These are phyloP conservation scores for Rhagophthalmus giganteus DNA, from an alignment of 2,888 invertebrate species.

Conservation along the genomic window DNA sequence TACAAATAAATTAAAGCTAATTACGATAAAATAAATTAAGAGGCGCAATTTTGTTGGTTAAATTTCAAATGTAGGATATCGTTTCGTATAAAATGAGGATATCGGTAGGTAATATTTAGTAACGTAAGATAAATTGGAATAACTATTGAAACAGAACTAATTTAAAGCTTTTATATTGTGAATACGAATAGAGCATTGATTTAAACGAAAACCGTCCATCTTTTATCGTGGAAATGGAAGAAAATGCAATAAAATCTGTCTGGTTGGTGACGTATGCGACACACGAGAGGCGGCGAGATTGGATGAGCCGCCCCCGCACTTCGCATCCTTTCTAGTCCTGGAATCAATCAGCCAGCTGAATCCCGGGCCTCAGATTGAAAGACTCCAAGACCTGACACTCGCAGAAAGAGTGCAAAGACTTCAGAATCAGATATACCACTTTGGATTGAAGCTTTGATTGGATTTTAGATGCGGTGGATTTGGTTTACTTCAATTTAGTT, in stretches of 20 bases:
- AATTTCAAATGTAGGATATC: too few relatives aligned
- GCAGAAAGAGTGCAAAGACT: slow-evolving; percentile 42
- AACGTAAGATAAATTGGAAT: slow-evolving; percentile 11
- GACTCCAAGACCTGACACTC: slow-evolving; percentile 41
- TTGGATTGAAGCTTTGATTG: slow-evolving; percentile 47
- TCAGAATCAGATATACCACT: slow-evolving; percentile 40
- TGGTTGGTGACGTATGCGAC: slow-evolving; percentile 53
- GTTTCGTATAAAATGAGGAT: too few relatives aligned
- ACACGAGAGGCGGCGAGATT: slow-evolving; percentile 52
- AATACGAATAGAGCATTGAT: slow-evolving; percentile 67
- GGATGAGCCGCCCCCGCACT: slow-evolving; percentile 44
- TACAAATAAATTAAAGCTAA: too few relatives aligned
- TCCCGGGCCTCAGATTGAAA: slow-evolving; percentile 40
- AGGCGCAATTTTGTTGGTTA: too few relatives aligned
- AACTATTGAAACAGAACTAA: slow-evolving; percentile 19
- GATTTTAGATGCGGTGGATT: slow-evolving; percentile 41
- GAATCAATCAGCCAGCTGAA: slow-evolving; percentile 43
- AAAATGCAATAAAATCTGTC: slow-evolving; percentile 55
- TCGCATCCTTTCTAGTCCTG: slow-evolving; percentile 31
- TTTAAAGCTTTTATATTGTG: slow-evolving; percentile 20
- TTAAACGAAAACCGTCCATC: slow-evolving; percentile 93
- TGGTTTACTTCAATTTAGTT: slow-evolving; percentile 30
- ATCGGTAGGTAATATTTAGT: too few relatives aligned
- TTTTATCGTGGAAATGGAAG: slow-evolving; percentile 67
- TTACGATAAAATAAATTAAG: too few relatives aligned